Base-by-base conservation (phyloP, 2,888 invertebrate genomes). In the Griposia aprilina region DNA sequence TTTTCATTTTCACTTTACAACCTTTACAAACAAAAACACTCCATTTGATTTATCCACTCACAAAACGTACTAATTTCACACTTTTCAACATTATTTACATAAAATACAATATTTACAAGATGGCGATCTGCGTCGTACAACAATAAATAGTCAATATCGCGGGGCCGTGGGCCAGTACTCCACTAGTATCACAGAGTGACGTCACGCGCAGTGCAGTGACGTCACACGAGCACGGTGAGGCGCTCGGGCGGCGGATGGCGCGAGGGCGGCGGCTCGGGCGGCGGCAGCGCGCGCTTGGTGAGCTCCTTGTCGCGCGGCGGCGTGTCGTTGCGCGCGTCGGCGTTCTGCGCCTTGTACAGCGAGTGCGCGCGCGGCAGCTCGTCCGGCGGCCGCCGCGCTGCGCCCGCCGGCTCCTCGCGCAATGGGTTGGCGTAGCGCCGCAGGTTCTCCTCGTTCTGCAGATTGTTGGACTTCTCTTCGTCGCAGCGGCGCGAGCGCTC, bases 401-500 rank as follows among this genome's bases (percentile, higher is more conserved):
- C 81, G 96, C 96, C 78, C 55, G 78, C 82, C 59, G 90, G 78
- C 66, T 97, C 97, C 83, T 97, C 97, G 91, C 98, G 98, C 78
- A 98, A 95, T 8, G 98, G 98, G 95, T 98, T 98, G 67, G 98
- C 98, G 94, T 98, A 98, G 85, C 98, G 97, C 74, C 99, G 97
- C 79, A 99, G 97, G 93, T 99, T 99, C 94, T 99, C 99, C 93
- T 99, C 98, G 94, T 99, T 99, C 95, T 99, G 99, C 79, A 98
- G 95, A 94, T 99, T 99, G 94, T 99, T 99, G 6, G 99, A 98
- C 93, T 99, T 99, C 92, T 99, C 98, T 92, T 98, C 98, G 92
- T 98, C 98, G 91, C 98, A 98, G 90, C 97, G 97, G 60, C 96
- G 95, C 87, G 97, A 94, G 86, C 97, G 97, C 93, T 97, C 97